A percentile compares a stretch with the other conserved stretches of the same genome.
phyloP scores from a whole-genome alignment of 1,140 invertebrate species.

The Platyscapa corneri region DNA sequence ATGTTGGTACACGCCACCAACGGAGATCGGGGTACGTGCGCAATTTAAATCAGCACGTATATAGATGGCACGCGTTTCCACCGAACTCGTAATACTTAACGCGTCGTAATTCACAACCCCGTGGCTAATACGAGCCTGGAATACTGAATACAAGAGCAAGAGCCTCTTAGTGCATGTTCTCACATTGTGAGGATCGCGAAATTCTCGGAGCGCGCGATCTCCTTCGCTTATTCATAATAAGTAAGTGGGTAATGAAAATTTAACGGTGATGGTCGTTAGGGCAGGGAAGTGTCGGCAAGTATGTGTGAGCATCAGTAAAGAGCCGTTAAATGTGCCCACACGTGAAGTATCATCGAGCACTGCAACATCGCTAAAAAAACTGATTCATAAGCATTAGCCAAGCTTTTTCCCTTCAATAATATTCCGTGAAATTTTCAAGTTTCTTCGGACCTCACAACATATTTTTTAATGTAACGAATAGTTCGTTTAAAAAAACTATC shows the following conservation, averaged over 20 bases:
- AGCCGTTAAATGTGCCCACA: neutral
- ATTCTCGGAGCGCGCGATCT: neutral
- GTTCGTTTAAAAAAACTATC: no score
- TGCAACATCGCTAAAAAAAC: neutral
- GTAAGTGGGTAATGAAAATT: neutral
- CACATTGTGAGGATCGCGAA: neutral
- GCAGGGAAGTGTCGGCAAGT: neutral
- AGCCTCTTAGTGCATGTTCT: neutral
- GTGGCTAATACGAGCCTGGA: neutral
- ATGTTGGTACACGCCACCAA: neutral
- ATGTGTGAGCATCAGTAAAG: neutral
- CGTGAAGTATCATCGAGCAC: neutral
- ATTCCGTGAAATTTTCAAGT: no score
- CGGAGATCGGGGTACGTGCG: neutral
- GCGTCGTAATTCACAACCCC: neutral
- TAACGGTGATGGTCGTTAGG: constrained; percentile 2
- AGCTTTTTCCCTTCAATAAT: neutral
- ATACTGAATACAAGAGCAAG: neutral
- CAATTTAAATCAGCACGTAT: neutral
- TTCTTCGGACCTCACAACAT: no score
- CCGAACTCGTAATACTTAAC: constrained; percentile 10
- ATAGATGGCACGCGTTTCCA: neutral
- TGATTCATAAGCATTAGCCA: neutral
- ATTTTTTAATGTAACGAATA: no score
- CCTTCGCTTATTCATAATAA: constrained; percentile 7